Base-by-base conservation (phyloP, 2,888 invertebrate genomes). In the Xestia xanthographa region DNA sequence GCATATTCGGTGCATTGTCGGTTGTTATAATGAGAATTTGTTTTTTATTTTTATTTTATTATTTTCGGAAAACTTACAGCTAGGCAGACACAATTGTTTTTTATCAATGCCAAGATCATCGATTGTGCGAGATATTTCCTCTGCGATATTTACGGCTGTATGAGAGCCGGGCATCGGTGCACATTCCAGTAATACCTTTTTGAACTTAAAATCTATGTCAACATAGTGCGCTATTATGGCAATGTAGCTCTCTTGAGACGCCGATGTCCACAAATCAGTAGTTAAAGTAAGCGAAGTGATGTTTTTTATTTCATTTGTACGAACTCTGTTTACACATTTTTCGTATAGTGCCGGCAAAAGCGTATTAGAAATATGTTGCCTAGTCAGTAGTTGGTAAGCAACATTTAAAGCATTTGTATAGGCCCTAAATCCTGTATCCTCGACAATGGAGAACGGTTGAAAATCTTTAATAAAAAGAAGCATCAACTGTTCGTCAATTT, bases 281-380 rank as follows among this genome's bases (percentile, higher is more conserved):
- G 72, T 65, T 65, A 65, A 72, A 72, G 65, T 72, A 72, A 72
- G 22, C 26, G 65, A 72, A 65, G 72, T 72, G 65, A 65, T 65
- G 65, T 72, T 72, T 72, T 72, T 72, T 72, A 72, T 72, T 65
- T 65, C 43, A 72, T 11, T 72, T 72, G 72, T 63, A 60, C 60
- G 34, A 60, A 34, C 60, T 60, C 29, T 60, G 11, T 60, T 60
- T 20, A 60, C 4, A 60, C 34, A 60, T 60, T 60, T 60, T 60
- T 60, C 60, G 60, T 60, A 60, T 60, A 60, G 29, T 60, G 34
- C 60, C 60, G 60, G 60, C 34, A 60, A 34, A 34, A 34, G 34
- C 60, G 34, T 60, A 60, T 60, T 66, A 34, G 48, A 48, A 66
- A 48, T 66, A 66, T 66, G 34, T 50, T 48, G 34, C 0, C 22